Evolutionary conservation across 2,113 vertebrate species (phyloP).

Genomic region (Peromyscus maniculatus): DNA sequence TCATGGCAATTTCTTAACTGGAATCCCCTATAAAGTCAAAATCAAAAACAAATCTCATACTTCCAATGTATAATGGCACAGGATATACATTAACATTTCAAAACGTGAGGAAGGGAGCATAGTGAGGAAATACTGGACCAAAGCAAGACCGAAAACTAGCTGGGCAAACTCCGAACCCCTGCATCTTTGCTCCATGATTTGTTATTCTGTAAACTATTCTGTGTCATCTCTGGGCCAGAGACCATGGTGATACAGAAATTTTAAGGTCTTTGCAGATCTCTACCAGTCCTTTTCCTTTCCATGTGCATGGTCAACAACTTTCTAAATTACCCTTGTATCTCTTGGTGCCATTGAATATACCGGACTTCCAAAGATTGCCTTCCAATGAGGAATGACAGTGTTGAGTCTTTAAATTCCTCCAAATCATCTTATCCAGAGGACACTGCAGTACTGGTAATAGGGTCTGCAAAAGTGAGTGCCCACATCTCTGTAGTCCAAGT

Average conservation of each 20-base stretch:
- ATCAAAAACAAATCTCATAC: not conserved
- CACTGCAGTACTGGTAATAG: not conserved
- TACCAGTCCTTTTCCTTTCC: not conserved
- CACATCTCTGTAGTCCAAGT: not conserved
- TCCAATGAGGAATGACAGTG: not conserved
- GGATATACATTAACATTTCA: not conserved
- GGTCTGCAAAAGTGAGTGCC: too few species aligned
- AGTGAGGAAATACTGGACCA: not conserved
- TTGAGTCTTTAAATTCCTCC: not conserved
- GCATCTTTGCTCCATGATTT: not conserved
- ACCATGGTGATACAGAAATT: not conserved
- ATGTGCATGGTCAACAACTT: not conserved
- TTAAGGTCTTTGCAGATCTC: not conserved
- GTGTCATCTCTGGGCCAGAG: not conserved
- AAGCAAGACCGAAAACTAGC: not conserved
- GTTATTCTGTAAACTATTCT: not conserved
- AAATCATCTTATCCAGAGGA: not conserved
- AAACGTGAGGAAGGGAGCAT: not conserved
- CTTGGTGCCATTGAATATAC: not conserved
- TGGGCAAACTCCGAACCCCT: not conserved
- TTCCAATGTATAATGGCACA: not conserved
- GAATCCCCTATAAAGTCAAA: not conserved
- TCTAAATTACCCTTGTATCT: not conserved
- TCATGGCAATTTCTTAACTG: not conserved
- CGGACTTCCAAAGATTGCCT: not conserved